phyloP scores from a whole-genome alignment of 2,113 vertebrate species.

The Chaenogobius annularis region DNA sequence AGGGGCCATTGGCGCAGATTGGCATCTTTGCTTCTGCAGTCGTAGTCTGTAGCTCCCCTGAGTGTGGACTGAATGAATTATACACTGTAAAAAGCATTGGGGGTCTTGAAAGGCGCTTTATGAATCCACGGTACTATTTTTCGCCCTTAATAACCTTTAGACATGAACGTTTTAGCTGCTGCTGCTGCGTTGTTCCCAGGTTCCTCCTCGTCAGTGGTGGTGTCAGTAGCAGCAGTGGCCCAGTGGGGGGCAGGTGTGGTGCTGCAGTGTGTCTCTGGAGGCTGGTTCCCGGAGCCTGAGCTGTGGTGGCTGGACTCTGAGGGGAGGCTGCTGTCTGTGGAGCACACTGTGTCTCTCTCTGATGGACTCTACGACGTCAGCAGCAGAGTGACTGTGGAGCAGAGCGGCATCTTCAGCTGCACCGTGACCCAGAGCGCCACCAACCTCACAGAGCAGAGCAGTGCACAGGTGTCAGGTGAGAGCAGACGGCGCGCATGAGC shows the following conservation, averaged over 20 bases:
- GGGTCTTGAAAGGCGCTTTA: no score
- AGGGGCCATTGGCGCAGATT: no score
- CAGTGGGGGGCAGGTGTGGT: background rate
- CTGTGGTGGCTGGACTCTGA: constrained; percentile 10
- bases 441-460: background rate
- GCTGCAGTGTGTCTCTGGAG: background rate
- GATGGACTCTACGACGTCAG: background rate
- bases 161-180: background rate
- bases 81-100: no score
- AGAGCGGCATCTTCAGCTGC: constrained; percentile 1
- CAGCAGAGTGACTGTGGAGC: constrained; percentile 2
- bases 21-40: no score
- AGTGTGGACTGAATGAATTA: no score
- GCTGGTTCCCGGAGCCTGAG: constrained; percentile 2
- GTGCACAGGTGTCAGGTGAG: background rate
- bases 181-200: background rate
- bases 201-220: background rate
- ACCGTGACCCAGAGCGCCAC: background rate
- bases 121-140: no score
- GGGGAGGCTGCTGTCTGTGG: background rate
- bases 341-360: background rate
- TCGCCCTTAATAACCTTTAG: background rate
- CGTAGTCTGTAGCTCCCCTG: no score
- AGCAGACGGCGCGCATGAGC: background rate
- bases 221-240: background rate